These are phyloP conservation scores for Cyclophora punctaria DNA, from an alignment of 2,888 invertebrate species.

Conservation along the genomic window DNA sequence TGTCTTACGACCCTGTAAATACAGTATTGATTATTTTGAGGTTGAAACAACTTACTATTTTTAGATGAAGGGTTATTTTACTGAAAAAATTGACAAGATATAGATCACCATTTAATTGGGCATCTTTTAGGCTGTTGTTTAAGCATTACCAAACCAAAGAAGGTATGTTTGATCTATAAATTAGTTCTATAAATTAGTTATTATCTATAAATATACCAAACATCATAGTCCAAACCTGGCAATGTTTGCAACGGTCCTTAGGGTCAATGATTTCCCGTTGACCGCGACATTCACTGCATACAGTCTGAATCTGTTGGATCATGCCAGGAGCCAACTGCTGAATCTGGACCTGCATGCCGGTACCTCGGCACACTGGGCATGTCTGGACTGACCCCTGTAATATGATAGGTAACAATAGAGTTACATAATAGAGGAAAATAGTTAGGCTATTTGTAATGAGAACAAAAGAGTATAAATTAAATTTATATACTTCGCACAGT, in stretches of 20 bases:
- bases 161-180: no score
- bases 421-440: neutral
- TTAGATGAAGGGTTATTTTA: no score
- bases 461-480: no score
- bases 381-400: constrained; percentile 84
- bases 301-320: constrained; percentile 92
- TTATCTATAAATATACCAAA: neutral
- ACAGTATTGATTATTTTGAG: neutral
- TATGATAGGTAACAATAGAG: neutral
- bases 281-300: constrained; percentile 91
- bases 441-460: no score
- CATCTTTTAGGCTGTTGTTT: no score
- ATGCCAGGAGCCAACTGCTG: constrained; percentile 78
- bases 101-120: no score
- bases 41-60: no score
- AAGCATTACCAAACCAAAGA: no score
- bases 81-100: no score
- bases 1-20: constrained; percentile 85
- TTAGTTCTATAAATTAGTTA: no score
- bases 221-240: constrained; percentile 66
- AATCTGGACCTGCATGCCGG: constrained; percentile 84
- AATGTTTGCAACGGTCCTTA: constrained; percentile 95
- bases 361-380: constrained; percentile 91
- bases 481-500: no score
- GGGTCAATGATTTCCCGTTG: constrained; percentile 89